These are phyloP conservation scores for Lasioglossum malachurum DNA, from an alignment of 2,888 invertebrate species.

Conservation along the genomic window DNA sequence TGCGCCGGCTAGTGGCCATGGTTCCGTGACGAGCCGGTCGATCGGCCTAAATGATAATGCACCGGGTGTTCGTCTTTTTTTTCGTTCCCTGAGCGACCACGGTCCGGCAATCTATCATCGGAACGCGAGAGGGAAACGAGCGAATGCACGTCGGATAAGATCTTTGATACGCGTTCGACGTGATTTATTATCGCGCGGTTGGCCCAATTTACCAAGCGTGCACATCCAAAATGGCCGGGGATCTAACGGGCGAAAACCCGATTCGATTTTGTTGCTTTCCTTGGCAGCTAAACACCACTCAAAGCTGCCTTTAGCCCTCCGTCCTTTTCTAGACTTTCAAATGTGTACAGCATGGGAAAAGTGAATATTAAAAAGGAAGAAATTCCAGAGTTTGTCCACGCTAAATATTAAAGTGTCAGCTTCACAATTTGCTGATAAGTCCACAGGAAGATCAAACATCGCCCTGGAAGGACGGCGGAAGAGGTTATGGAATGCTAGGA, in stretches of 20 bases:
- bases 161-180: constrained; percentile 44
- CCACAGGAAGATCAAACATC: no score
- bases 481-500: background rate
- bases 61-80: constrained; percentile 50
- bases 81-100: constrained; percentile 22
- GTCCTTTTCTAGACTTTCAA: no score
- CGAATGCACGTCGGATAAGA: constrained; percentile 60
- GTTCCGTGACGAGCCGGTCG: constrained; percentile 56
- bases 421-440: no score
- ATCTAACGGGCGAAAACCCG: background rate
- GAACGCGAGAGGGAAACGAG: constrained; percentile 50
- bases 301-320: background rate
- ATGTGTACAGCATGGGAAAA: no score
- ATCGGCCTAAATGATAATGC: constrained; percentile 63
- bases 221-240: constrained; percentile 16
- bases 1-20: constrained; percentile 27
- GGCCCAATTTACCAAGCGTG: constrained; percentile 55
- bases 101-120: constrained; percentile 55
- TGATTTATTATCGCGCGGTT: constrained; percentile 62
- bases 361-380: no score
- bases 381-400: no score
- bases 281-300: background rate
- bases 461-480: background rate
- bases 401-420: no score
- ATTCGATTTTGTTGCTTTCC: background rate